Conservation (phyloP, 2,113 vertebrate species). For the Percopsis transmontana region DNA sequence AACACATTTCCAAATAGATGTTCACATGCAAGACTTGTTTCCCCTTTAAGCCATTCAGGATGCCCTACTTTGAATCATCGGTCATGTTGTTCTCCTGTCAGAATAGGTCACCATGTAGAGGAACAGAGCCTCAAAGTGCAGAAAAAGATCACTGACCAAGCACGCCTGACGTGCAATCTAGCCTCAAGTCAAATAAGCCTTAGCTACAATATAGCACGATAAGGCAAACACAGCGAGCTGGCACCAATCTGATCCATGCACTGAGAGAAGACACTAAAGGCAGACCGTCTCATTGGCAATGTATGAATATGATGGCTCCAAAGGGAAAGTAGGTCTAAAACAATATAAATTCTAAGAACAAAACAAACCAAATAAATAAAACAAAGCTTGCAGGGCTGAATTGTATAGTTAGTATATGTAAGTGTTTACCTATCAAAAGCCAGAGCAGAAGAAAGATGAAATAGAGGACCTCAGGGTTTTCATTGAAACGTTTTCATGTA, state of each 20-base stretch:
- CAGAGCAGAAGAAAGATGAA: neutral
- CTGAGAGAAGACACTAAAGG: neutral
- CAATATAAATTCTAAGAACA: neutral
- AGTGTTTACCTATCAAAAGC: neutral
- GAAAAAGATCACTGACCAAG: constrained; percentile 52
- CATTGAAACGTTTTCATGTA: neutral
- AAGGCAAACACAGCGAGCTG: neutral
- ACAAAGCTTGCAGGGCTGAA: neutral
- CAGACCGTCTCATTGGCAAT: neutral
- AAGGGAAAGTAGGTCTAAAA: neutral
- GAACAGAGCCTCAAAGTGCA: constrained; percentile 50
- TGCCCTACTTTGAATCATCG: constrained; percentile 29
- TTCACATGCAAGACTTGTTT: neutral
- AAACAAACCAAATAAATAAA: neutral
- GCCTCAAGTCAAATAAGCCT: constrained; percentile 28
- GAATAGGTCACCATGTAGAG: constrained; percentile 44
- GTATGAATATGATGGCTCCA: neutral
- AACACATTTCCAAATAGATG: no score
- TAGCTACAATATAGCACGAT: constrained; percentile 8
- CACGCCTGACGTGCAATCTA: constrained; percentile 40
- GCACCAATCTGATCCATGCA: neutral
- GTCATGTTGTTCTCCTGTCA: constrained; percentile 42
- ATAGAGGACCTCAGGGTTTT: neutral
- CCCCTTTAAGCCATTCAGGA: constrained; percentile 8
- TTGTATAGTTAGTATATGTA: neutral